Evolutionary conservation across 2,113 vertebrate genomes (phyloP).

Genomic region (Collichthys lucidus): DNA sequence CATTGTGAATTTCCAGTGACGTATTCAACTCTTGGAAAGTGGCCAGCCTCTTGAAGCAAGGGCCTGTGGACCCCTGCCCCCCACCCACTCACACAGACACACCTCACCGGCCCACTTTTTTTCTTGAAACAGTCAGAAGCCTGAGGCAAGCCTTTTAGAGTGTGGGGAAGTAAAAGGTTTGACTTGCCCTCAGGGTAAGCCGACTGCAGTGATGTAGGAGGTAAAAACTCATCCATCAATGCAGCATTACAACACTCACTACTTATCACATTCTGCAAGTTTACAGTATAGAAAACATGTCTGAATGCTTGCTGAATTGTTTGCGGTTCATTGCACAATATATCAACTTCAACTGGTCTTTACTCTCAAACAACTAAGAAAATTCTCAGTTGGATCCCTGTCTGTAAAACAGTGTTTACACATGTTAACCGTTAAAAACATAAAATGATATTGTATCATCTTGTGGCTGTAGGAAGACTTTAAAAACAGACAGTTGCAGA

Average conservation of each 20-base stretch:
- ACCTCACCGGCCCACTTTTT: constrained; percentile 40
- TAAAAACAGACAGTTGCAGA: constrained; percentile 13
- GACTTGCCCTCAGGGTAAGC: constrained; percentile 53
- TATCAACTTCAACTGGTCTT: background rate
- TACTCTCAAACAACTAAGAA: background rate
- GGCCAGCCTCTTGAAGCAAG: constrained; percentile 51
- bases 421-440: background rate
- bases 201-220: constrained; percentile 34
- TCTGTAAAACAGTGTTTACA: constrained; percentile 10
- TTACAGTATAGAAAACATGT: constrained; percentile 17
- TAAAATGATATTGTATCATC: constrained; percentile 5
- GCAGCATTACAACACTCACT: constrained; percentile 25
- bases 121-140: constrained; percentile 35
- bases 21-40: constrained; percentile 60
- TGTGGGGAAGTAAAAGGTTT: constrained; percentile 45
- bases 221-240: constrained; percentile 37
- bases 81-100: constrained; percentile 11
- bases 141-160: constrained; percentile 38
- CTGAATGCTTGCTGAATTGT: background rate
- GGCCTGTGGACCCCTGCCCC: background rate
- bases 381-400: background rate
- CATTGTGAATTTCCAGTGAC: constrained; percentile 68
- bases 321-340: constrained; percentile 8
- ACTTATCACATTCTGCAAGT: constrained; percentile 37
- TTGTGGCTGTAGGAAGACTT: constrained; percentile 8